Evolutionary conservation across 2,888 invertebrate species (phyloP), one percentile per base, ranked within the genome.

Genomic region (Dasypogon diadema): DNA sequence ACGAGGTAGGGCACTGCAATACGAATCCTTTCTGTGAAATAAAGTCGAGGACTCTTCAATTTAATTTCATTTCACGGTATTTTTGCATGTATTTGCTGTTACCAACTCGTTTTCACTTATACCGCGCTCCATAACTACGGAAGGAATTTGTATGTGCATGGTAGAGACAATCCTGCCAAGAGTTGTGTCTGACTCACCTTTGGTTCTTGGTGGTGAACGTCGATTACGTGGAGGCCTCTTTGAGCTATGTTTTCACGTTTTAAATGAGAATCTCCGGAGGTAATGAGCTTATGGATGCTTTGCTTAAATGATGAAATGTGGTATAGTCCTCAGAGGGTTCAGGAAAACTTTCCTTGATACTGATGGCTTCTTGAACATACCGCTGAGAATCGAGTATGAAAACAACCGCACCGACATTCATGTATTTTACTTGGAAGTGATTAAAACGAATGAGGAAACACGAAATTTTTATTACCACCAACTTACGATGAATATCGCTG

Each of bases 61-160:
- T 70, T 70, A 54, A 54, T 70, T 70, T 54, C 54, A 70, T 70
- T 70, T 54, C 54, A 70, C 54, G 70, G 54, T 70, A 70, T 70
- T 70, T 70, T 54, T 70, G 70, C 70, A 30, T 70, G 54, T 24
- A 54, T 24, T 70, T 18, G 30, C 34, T 54, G 18, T 70, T 70
- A 70, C 70, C 54, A 54, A 34, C 30, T 54, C 30, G 21, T 16
- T 70, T 70, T 30, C n/a, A 21, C 54, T 16, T n/a, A 8, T 8
- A n/a, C 18, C 18, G 16, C 30, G 16, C 4, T 14, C 54, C 34
- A 18, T 54, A 14, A 10, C 22, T 22, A 22, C 12, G 37, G 42
- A 22, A 14, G 30, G n/a, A 2, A 8, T 37, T 16, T 46, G 21
- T 21, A 42, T 22, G 18, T n/a, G n/a, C n/a, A n/a, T n/a, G n/a